A percentile compares a stretch with the other conserved stretches of the same genome.
Evolutionary conservation across 1,140 invertebrate species (phyloP).

Genomic region (Phenacoccus solenopsis): DNA sequence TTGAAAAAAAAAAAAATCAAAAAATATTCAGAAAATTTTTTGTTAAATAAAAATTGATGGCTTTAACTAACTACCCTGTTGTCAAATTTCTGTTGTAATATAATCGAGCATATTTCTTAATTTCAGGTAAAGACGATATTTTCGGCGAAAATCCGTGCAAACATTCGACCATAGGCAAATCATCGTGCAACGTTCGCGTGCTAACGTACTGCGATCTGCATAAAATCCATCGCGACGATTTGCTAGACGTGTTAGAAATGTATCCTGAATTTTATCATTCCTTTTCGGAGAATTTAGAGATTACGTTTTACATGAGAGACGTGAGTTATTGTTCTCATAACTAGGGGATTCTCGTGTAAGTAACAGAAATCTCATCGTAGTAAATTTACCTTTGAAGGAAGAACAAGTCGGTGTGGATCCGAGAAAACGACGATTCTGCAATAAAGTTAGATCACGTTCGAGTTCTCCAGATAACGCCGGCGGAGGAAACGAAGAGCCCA

Average conservation of each 20-base stretch:
- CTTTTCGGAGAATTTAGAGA: slow-evolving; percentile 87
- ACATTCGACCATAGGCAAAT: slow-evolving; percentile 86
- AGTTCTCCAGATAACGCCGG: slow-evolving; percentile 32
- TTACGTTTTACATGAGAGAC: slow-evolving; percentile 93
- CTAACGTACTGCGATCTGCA: slow-evolving; percentile 98
- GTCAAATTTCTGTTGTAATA: no score
- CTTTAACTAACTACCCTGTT: not conserved
- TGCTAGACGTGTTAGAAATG: slow-evolving; percentile 91
- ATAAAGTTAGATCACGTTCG: slow-evolving; percentile 32
- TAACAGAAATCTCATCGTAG: no score
- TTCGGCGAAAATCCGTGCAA: slow-evolving; percentile 96
- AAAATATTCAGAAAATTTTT: no score
- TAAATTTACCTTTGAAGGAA: slow-evolving; percentile 40
- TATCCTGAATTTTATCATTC: slow-evolving; percentile 92
- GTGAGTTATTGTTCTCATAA: slow-evolving; percentile 42
- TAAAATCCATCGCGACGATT: slow-evolving; percentile 89
- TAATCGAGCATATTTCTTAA: slow-evolving; percentile 18
- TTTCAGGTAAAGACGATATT: slow-evolving; percentile 87
- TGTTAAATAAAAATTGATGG: not conserved
- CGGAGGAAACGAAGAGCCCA: slow-evolving; percentile 20
- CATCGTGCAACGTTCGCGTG: slow-evolving; percentile 94
- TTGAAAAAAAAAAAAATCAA: no score
- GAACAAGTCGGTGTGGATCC: slow-evolving; percentile 56
- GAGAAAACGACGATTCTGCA: slow-evolving; percentile 27
- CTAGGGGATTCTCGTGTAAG: not conserved